Base-by-base conservation (phyloP, 37 sponge, comb jelly and placozoan genomes). In the Ephydatia muelleri region DNA sequence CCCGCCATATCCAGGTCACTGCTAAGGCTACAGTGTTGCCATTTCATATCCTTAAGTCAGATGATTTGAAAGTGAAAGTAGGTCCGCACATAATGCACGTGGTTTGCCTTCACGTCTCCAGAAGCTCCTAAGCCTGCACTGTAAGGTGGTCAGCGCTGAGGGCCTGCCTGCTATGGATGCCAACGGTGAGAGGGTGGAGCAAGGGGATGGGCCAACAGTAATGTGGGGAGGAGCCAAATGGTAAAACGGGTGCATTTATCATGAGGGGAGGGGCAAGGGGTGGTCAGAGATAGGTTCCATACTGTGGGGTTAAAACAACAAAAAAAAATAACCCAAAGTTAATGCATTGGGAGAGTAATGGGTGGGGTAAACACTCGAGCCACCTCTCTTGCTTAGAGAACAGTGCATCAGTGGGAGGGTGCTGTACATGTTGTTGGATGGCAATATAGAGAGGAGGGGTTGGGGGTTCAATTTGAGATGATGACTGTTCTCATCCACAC, bases 111-210 rank as follows among this genome's bases (percentile, higher is more conserved):
- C 19, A 14, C 16, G 19, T 57, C 57, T 57, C 16, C 16, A 57
- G 57, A 57, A 57, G 16, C 57, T 57, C 14, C 16, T 57, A 57
- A 57, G 57, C 16, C 57, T 57, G 6, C 57, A 57, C 16, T 57
- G 57, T 21, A 57, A 57, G 57, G 89, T 89, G 11, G 12, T 79
- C 26, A 77, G 38, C 79, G 89, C 70, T 0, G 67, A 35, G 32
- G 80, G 67, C 0, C 78, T 89, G 0, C 29, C 39, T 19, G 73
- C 86, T 2, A 86, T 80, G 49, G 86, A 86, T 80, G 86, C 86
- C 21, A 86, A 86, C 73, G 86, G 86, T 86, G 48, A 73, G 79
- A n/a, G 28, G 1, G 26, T 3, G 57, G 12, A 21, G 16, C 1
- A 21, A 19, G 57, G 57, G 16, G 57, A 43, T 43, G 47, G 47